A percentile compares a stretch with the other conserved stretches of the same genome.
phyloP scores from a whole-genome alignment of 2,888 invertebrate species.

The Linnaemya tessellans region DNA sequence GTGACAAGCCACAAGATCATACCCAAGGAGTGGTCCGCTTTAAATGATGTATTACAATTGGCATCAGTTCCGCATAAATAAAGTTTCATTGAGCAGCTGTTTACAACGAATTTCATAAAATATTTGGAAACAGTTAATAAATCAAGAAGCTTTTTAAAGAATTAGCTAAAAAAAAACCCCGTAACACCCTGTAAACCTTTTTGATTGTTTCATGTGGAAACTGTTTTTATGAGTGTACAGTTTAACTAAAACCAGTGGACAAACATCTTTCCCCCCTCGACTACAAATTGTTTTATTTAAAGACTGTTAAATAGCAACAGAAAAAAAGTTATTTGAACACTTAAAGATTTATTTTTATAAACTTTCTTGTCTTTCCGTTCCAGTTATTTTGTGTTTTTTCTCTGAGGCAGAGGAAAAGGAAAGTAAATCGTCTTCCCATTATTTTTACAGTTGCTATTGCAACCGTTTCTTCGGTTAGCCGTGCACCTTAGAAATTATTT shows the following conservation, averaged over 20 bases:
- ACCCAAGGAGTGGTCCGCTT: no score
- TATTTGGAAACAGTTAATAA: no score
- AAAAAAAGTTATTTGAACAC: not conserved
- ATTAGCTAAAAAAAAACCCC: no score
- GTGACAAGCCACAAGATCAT: no score
- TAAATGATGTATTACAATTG: no score
- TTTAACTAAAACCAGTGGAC: not conserved
- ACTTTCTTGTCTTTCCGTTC: slow-evolving; percentile 12
- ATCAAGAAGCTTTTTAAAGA: no score
- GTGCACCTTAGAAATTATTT: slow-evolving; percentile 3
- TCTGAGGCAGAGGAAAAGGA: not conserved
- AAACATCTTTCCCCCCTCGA: not conserved
- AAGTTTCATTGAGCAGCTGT: no score
- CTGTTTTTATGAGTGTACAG: slow-evolving; percentile 1
- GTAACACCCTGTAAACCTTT: no score
- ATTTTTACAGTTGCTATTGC: not conserved
- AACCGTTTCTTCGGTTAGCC: slow-evolving; percentile 5
- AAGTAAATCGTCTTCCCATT: not conserved
- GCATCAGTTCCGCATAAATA: no score
- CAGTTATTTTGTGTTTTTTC: slow-evolving; percentile 39
- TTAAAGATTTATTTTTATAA: slow-evolving; percentile 9
- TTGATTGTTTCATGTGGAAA: not conserved
- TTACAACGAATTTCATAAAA: no score
- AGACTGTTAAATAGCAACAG: not conserved
- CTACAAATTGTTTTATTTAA: not conserved